Conservation (phyloP, 2,113 vertebrate species). For the Synodontis membranacea region DNA sequence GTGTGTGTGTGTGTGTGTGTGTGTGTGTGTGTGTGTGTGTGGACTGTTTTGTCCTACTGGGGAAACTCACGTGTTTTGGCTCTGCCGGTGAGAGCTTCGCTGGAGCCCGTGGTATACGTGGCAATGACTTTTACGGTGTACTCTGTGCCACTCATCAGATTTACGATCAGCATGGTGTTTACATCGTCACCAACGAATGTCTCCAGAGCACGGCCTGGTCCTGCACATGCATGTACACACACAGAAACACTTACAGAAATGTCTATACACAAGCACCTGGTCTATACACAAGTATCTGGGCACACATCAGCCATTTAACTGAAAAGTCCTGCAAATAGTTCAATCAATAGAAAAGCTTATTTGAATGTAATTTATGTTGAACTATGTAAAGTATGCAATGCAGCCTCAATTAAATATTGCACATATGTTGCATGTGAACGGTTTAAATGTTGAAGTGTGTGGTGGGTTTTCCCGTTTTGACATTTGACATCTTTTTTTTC, state of each 20-base stretch:
- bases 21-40: background rate
- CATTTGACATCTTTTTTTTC: too few species aligned
- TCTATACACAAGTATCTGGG: background rate
- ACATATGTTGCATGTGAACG: background rate
- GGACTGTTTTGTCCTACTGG: background rate
- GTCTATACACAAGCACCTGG: background rate
- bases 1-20: too few species aligned
- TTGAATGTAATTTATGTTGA: background rate
- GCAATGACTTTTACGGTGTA: constrained; percentile 93
- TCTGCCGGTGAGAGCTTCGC: constrained; percentile 81
- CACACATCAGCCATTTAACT: background rate
- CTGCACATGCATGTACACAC: constrained; percentile 63
- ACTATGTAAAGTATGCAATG: background rate
- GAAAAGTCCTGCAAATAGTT: background rate
- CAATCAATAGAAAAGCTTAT: background rate
- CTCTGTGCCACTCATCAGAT: constrained; percentile 89
- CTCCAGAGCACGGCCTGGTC: constrained; percentile 85
- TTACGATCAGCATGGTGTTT: constrained; percentile 90
- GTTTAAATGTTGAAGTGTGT: background rate
- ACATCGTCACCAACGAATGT: constrained; percentile 94
- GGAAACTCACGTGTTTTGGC: constrained; percentile 86
- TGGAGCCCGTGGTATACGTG: constrained; percentile 90
- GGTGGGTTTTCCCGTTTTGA: background rate
- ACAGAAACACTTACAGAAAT: background rate
- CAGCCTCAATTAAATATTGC: background rate